Evolutionary conservation across 2,113 vertebrate species (phyloP).

Genomic region (Sus scrofa): DNA sequence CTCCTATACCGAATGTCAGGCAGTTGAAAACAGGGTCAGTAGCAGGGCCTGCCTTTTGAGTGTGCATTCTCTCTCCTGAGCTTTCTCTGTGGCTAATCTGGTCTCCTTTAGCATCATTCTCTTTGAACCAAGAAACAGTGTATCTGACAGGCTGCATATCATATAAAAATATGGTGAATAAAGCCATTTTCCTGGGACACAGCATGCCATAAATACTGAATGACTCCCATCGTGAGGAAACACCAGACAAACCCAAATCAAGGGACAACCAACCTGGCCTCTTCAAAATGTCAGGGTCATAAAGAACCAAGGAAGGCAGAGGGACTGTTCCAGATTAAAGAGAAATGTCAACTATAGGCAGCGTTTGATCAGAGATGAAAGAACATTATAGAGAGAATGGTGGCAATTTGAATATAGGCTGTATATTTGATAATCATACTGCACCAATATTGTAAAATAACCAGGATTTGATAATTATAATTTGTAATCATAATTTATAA

Average conservation of each 20-base stretch:
- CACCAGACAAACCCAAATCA: neutral
- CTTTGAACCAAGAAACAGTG: neutral
- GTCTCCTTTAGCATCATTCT: neutral
- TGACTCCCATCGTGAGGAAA: neutral
- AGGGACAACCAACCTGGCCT: neutral
- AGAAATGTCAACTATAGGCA: neutral
- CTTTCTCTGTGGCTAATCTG: neutral
- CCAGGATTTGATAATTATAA: neutral
- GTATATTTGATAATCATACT: neutral
- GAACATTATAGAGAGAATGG: neutral
- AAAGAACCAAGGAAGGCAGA: slow-evolving; percentile 38
- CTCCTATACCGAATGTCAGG: neutral
- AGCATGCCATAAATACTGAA: neutral
- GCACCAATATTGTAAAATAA: neutral
- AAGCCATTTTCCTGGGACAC: slow-evolving; percentile 18
- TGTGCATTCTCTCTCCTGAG: neutral
- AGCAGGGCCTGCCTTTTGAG: neutral
- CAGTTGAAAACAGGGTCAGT: fast-evolving
- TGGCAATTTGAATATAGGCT: neutral
- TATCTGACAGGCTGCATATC: neutral
- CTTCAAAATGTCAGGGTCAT: slow-evolving; percentile 31
- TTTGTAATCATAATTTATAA: too few species aligned
- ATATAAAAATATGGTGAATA: slow-evolving; percentile 47
- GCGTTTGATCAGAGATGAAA: neutral
- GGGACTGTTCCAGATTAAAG: neutral